Percentiles rank a stretch among this genome's conserved stretches.
These are phyloP conservation scores for Pseudomyrmex flavicornis DNA, from an alignment of 1,140 invertebrate species.

Conservation along the genomic window DNA sequence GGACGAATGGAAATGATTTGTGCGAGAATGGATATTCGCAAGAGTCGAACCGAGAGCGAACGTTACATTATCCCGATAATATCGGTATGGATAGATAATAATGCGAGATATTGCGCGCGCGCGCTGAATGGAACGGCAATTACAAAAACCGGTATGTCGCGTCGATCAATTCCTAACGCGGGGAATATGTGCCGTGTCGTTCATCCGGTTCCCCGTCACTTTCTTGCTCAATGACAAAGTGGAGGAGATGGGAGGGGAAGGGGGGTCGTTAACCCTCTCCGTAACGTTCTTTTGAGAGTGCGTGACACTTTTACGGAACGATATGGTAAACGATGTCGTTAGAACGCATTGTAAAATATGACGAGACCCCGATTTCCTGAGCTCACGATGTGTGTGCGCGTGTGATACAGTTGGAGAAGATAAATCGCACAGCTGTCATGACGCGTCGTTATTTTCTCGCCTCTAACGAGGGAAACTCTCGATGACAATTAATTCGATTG, in stretches of 20 bases:
- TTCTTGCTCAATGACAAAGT: slow-evolving; percentile 40
- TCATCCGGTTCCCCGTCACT: slow-evolving; percentile 25
- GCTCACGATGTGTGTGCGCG: too few relatives aligned
- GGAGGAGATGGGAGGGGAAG: too few relatives aligned
- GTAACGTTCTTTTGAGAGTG: slow-evolving; percentile 13
- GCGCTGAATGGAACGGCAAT: slow-evolving; percentile 28
- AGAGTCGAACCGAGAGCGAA: neutral
- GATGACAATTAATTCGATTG: slow-evolving; percentile 37
- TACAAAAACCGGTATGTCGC: slow-evolving; percentile 1
- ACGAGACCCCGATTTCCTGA: neutral
- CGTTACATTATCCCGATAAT: neutral
- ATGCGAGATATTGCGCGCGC: neutral
- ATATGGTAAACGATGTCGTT: slow-evolving; percentile 41
- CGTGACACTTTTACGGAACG: slow-evolving; percentile 35
- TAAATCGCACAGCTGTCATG: slow-evolving; percentile 31
- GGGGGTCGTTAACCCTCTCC: slow-evolving; percentile 32
- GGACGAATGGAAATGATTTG: neutral
- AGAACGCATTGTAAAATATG: slow-evolving; percentile 27
- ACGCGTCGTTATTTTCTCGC: slow-evolving; percentile 13
- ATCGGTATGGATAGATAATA: neutral
- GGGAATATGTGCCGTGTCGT: slow-evolving; percentile 2
- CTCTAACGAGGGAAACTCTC: slow-evolving; percentile 41
- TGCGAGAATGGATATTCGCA: neutral
- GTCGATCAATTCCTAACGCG: slow-evolving; percentile 9
- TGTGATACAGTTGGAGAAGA: neutral